Base-by-base conservation (phyloP, 2,113 vertebrate genomes). In the Nerophis ophidion region DNA sequence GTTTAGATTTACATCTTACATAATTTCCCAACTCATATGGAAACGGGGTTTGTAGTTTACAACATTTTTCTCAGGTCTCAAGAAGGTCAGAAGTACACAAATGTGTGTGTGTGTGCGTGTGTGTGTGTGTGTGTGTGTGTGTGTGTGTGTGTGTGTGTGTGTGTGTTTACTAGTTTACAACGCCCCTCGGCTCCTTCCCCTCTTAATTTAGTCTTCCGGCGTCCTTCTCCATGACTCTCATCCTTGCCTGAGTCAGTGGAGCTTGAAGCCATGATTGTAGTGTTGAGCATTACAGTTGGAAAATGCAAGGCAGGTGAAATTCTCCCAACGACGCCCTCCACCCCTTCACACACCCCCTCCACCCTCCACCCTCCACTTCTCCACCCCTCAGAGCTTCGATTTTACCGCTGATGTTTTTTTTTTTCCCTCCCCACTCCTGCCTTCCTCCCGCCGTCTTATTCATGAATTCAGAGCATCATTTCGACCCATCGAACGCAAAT, bases 261-360 rank as follows among this genome's bases (percentile, higher is more conserved):
- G 78, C 68, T 83, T 88, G 71, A 75, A 60, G 74, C 67, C 77
- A 56, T 81, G 67, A 82, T 78, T 88, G 84, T 86, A 85, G 83
- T 84, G 84, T 83, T 83, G 85, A 84, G 74, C 86, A 84, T 88
- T 83, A 79, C 80, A 82, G 83, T 84, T 86, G 66, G 26, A 84
- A 81, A 88, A 84, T 85, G 81, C 81, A 85, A 81, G 85, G 81
- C 81, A 83, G 78, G 76, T 55, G 13, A 62, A 71, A 70, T 83
- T 79, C 80, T 86, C 76, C 79, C 74, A 85, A 83, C 76, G 74
- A 76, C 65, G 57, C 62, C 66, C 64, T 68, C 50, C 61, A 74
- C 67, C 69, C 69, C 63, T 38, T 52, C 70, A 68, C 36, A 76
- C 66, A 67, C 56, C 62, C 60, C 40, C 33, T 63, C 66, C 73